Evolutionary conservation across 2,888 invertebrate species (phyloP).

Genomic region (Fragum fragum): DNA sequence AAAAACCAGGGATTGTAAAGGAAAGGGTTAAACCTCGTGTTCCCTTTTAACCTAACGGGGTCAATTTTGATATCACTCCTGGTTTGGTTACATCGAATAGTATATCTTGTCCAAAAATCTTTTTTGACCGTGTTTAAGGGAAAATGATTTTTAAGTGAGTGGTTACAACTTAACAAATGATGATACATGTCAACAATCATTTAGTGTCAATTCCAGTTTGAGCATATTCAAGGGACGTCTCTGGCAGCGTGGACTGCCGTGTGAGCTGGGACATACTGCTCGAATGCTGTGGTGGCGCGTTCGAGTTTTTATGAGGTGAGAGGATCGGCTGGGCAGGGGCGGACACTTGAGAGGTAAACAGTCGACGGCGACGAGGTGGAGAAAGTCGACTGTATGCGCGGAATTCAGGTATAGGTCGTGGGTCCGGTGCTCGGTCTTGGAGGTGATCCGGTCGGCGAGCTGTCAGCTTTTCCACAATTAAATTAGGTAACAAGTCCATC

Average conservation of each 20-base stretch:
- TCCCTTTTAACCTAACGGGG: too few species aligned
- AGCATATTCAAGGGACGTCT: constrained; percentile 26
- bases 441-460: constrained; percentile 53
- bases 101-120: too few species aligned
- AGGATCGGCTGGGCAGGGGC: constrained; percentile 30
- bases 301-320: not conserved
- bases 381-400: constrained; percentile 54
- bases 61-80: too few species aligned
- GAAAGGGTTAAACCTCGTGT: too few species aligned
- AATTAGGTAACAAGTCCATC: constrained; percentile 76
- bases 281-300: not conserved
- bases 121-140: too few species aligned
- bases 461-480: constrained; percentile 71
- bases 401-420: constrained; percentile 51
- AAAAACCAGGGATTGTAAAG: too few species aligned
- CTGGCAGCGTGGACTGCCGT: constrained; percentile 13
- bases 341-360: constrained; percentile 41
- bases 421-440: constrained; percentile 27
- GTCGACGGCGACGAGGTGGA: constrained; percentile 55
- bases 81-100: too few species aligned
- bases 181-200: too few species aligned
- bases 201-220: not conserved
- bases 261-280: constrained; percentile 20
- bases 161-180: too few species aligned
- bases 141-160: too few species aligned